Conservation (phyloP, 2,113 vertebrate genomes). For the Daboia siamensis region DNA sequence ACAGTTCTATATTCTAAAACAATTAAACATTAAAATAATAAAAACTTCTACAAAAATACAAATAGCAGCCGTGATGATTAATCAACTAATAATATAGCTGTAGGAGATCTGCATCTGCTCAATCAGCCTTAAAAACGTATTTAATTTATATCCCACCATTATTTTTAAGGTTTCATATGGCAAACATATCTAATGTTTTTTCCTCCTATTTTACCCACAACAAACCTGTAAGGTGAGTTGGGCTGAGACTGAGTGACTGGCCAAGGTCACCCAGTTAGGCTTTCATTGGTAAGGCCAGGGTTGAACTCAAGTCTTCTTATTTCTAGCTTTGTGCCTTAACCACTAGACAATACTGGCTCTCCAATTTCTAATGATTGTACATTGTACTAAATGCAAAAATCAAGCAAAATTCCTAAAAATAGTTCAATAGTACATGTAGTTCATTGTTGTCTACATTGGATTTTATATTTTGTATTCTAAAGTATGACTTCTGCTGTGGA, state of each 20-base stretch:
- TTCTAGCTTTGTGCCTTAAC: neutral
- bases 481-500: neutral
- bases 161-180: neutral
- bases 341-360: neutral
- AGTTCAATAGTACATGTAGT: neutral
- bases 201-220: neutral
- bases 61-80: neutral
- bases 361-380: neutral
- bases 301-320: neutral
- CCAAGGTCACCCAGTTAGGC: neutral
- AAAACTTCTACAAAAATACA: too few species aligned
- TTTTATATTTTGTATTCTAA: neutral
- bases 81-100: neutral
- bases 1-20: too few species aligned
- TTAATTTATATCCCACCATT: neutral
- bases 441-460: neutral
- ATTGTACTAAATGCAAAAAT: neutral
- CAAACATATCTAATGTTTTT: neutral
- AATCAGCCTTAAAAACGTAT: neutral
- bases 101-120: neutral
- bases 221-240: neutral
- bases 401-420: neutral
- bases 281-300: neutral
- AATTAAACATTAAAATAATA: too few species aligned
- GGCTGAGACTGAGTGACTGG: neutral